Percentiles rank a stretch among this genome's conserved stretches.
Conservation (phyloP, 2,888 invertebrate species). For the Nasonia oneida region DNA sequence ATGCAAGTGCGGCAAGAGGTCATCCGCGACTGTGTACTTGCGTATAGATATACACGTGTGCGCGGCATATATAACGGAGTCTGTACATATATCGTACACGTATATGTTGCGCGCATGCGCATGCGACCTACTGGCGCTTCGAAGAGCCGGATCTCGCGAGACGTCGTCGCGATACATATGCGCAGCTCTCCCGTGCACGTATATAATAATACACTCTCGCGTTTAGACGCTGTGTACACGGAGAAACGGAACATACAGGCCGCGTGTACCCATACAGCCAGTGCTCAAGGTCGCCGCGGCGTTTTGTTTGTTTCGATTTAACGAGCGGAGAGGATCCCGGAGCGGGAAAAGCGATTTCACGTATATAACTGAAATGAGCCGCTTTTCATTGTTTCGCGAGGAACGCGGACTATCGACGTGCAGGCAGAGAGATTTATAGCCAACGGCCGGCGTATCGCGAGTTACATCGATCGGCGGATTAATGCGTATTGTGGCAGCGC, state of each 20-base stretch:
- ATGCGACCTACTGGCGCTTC: constrained; percentile 41
- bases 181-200: neutral
- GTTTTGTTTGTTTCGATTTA: constrained; percentile 74
- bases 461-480: constrained; percentile 24
- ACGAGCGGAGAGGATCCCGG: neutral
- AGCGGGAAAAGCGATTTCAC: constrained; percentile 1
- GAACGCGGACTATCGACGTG: no score
- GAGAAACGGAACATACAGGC: neutral
- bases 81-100: neutral
- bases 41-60: neutral
- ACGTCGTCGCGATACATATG: constrained; percentile 31
- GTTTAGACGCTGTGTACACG: neutral
- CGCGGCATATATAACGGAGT: constrained; percentile 7
- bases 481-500: constrained; percentile 44
- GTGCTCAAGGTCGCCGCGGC: constrained; percentile 29
- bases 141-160: constrained; percentile 43
- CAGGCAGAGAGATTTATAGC: neutral
- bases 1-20: constrained; percentile 30
- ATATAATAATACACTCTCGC: neutral
- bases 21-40: neutral
- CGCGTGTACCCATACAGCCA: neutral
- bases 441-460: neutral
- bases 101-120: neutral
- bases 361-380: neutral
- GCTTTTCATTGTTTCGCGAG: neutral